phyloP scores from a whole-genome alignment of 2,113 vertebrate species.

The Erythrocercus mccallii region DNA sequence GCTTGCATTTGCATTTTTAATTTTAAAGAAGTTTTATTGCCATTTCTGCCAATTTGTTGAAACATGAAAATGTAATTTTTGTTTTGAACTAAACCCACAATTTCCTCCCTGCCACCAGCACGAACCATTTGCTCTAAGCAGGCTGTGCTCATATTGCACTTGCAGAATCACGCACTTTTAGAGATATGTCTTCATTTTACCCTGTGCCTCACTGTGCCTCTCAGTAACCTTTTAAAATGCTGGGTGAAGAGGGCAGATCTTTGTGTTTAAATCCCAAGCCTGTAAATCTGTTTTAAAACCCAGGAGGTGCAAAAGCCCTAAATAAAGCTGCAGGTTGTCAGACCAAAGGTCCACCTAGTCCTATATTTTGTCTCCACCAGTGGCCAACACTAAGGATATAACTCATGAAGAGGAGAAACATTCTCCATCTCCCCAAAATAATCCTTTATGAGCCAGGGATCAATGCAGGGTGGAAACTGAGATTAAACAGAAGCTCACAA shows the following conservation, averaged over 20 bases:
- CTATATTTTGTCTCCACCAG: background rate
- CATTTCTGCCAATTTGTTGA: background rate
- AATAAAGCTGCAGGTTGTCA: background rate
- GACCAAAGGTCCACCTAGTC: background rate
- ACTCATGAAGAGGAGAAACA: background rate
- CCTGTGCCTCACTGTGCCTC: background rate
- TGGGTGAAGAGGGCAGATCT: background rate
- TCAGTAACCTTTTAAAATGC: background rate
- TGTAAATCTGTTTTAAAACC: background rate
- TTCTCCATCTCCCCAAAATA: background rate
- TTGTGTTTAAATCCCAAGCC: background rate
- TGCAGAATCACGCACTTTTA: background rate
- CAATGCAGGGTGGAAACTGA: background rate
- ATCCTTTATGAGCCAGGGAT: background rate
- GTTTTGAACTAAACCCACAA: background rate
- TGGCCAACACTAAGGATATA: background rate
- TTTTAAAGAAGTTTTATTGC: background rate
- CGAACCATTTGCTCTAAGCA: background rate
- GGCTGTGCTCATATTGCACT: background rate
- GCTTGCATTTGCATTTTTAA: background rate
- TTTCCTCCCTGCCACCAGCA: background rate
- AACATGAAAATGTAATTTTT: background rate
- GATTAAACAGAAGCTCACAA: background rate
- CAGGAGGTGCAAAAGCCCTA: background rate
- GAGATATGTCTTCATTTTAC: rapidly evolving